Conservation (phyloP, 2,888 invertebrate genomes). For the Spodoptera picta region DNA sequence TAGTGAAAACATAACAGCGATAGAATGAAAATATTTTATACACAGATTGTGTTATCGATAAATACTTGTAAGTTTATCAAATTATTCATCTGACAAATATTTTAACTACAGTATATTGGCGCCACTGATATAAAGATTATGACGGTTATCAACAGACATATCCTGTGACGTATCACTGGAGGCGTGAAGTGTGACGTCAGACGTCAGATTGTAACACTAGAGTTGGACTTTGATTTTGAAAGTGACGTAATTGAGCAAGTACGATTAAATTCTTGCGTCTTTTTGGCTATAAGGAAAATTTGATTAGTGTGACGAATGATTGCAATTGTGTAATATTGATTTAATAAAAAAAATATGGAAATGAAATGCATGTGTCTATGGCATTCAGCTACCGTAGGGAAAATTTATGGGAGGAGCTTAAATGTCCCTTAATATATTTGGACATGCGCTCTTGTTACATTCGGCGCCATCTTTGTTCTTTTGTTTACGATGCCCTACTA, state of each 20-base stretch:
- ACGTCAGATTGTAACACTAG: neutral
- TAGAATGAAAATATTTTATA: conserved; percentile 16
- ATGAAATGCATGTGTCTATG: no score
- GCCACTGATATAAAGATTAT: conserved; percentile 30
- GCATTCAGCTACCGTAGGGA: no score
- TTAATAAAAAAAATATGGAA: no score
- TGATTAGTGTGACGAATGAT: neutral
- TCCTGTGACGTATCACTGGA: conserved; percentile 44
- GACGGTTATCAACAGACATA: conserved; percentile 23
- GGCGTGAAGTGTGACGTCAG: conserved; percentile 49
- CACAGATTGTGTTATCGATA: conserved; percentile 28
- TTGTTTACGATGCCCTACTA: no score
- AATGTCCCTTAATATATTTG: conserved; percentile 1
- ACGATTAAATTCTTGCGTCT: conserved; percentile 13
- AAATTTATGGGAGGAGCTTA: conserved; percentile 19
- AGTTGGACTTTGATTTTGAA: neutral
- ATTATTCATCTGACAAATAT: conserved; percentile 52
- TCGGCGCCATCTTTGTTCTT: conserved; percentile 29
- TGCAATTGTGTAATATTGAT: no score
- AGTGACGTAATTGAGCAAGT: conserved; percentile 4
- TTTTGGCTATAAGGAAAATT: conserved; percentile 13
- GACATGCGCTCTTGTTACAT: conserved; percentile 38
- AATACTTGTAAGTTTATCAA: conserved; percentile 15
- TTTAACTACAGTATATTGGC: conserved; percentile 35
- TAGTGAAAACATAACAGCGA: conserved; percentile 6